A percentile compares a stretch with the other conserved stretches of the same genome.
phyloP scores from a whole-genome alignment of 2,113 vertebrate genomes.

The Paratilapia polleni region DNA sequence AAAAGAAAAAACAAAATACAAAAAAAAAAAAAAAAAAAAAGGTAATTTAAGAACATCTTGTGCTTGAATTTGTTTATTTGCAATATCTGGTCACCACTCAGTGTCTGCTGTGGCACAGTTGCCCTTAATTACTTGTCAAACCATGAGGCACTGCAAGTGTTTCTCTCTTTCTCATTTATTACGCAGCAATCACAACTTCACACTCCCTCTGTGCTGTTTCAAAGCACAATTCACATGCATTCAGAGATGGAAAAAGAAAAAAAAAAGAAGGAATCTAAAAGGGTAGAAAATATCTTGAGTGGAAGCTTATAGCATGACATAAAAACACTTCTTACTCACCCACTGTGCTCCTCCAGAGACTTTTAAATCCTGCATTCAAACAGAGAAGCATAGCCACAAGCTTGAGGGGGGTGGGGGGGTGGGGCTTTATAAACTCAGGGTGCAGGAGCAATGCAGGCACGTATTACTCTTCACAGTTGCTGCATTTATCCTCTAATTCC shows the following conservation, averaged over 20 bases:
- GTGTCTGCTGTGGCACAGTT: conserved; percentile 33
- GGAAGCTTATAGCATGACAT: conserved; percentile 66
- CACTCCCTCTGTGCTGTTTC: conserved; percentile 35
- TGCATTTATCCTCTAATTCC: conserved; percentile 78
- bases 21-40: too few relatives aligned
- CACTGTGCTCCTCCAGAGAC: conserved; percentile 59
- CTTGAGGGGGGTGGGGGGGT: conserved; percentile 9
- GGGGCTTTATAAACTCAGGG: conserved; percentile 65
- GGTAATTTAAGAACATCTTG: conserved; percentile 16
- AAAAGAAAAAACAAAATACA: too few relatives aligned
- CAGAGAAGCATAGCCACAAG: conserved; percentile 47
- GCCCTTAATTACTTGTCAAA: conserved; percentile 65
- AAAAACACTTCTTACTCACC: conserved; percentile 62
- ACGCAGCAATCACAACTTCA: conserved; percentile 29
- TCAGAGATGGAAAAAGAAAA: conserved; percentile 13
- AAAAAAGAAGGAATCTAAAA: conserved; percentile 31
- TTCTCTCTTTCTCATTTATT: conserved; percentile 36
- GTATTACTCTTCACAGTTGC: conserved; percentile 73
- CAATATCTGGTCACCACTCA: conserved; percentile 36
- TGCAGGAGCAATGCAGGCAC: conserved; percentile 50
- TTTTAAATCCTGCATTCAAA: conserved; percentile 72
- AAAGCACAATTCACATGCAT: conserved; percentile 40
- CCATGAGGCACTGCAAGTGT: conserved; percentile 20
- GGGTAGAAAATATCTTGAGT: conserved; percentile 56
- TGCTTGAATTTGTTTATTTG: conserved; percentile 41